A percentile compares a stretch with the other conserved stretches of the same genome.
Conservation (phyloP, 2,888 invertebrate genomes). For the Mythimna loreyi region DNA sequence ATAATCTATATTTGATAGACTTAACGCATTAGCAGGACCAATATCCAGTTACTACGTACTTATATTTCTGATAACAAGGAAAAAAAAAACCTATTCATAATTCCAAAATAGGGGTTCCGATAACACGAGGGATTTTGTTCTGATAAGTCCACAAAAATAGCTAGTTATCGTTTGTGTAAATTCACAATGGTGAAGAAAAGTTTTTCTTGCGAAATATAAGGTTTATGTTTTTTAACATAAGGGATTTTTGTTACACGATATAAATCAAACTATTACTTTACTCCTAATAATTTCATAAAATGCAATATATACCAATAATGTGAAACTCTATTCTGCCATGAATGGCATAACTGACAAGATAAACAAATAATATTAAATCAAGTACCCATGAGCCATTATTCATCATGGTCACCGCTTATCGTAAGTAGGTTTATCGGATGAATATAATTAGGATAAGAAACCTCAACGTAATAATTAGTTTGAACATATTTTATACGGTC, state of each 20-base stretch:
- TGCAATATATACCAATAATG: background rate
- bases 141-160: background rate
- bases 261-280: background rate
- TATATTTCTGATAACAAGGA: constrained; percentile 1
- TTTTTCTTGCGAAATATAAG: background rate
- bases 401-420: constrained; percentile 29
- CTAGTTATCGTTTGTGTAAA: background rate
- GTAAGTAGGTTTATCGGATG: constrained; percentile 56
- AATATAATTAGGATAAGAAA: constrained; percentile 60
- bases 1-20: background rate
- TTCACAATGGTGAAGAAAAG: background rate
- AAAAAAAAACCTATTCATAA: background rate
- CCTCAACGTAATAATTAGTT: constrained; percentile 56
- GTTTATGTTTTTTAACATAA: background rate
- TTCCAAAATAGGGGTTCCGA: background rate
- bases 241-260: background rate
- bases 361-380: constrained; percentile 29
- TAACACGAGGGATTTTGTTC: constrained; percentile 2
- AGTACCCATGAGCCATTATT: constrained; percentile 22
- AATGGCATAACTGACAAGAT: constrained; percentile 11
- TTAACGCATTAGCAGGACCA: background rate
- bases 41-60: background rate
- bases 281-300: background rate
- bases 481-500: constrained; percentile 48
- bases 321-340: constrained; percentile 9